Percentiles rank a stretch among this genome's conserved stretches.
Conservation (phyloP, 2,797 vertebrate species). For the Pseudotriccus pelzelni region DNA sequence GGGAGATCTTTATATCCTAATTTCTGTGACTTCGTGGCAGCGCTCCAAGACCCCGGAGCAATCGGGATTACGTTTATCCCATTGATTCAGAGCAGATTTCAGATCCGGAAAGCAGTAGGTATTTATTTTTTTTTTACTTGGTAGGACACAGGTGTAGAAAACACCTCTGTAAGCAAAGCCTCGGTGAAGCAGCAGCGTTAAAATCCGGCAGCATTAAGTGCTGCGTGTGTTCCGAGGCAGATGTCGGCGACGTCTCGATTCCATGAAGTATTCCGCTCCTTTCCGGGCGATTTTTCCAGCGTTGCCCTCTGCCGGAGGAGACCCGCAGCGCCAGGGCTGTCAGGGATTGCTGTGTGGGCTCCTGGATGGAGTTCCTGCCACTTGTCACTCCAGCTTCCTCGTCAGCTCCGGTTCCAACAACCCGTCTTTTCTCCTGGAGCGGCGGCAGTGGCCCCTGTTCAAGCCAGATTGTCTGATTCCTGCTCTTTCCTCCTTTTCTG, state of each 20-base stretch:
- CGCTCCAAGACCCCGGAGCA: neutral
- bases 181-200: neutral
- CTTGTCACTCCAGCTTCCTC: neutral
- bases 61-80: neutral
- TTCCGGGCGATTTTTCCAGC: neutral
- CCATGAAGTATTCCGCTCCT: neutral
- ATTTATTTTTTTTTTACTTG: neutral
- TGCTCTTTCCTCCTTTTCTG: neutral
- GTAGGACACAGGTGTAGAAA: rapidly evolving
- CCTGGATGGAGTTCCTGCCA: rapidly evolving
- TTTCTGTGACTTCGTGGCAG: neutral
- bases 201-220: rapidly evolving
- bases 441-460: neutral
- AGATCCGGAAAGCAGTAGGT: neutral
- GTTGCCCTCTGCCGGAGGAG: conserved; percentile 54
- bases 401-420: neutral
- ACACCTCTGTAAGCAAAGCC: rapidly evolving
- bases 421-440: neutral
- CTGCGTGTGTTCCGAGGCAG: neutral
- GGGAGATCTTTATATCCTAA: neutral
- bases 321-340: neutral
- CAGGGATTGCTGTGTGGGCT: neutral
- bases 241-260: neutral
- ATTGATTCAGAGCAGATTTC: neutral
- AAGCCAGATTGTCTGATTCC: neutral